These are phyloP conservation scores for Trochalopteron elliotii DNA, from an alignment of 2,113 vertebrate genomes.

Conservation along the genomic window DNA sequence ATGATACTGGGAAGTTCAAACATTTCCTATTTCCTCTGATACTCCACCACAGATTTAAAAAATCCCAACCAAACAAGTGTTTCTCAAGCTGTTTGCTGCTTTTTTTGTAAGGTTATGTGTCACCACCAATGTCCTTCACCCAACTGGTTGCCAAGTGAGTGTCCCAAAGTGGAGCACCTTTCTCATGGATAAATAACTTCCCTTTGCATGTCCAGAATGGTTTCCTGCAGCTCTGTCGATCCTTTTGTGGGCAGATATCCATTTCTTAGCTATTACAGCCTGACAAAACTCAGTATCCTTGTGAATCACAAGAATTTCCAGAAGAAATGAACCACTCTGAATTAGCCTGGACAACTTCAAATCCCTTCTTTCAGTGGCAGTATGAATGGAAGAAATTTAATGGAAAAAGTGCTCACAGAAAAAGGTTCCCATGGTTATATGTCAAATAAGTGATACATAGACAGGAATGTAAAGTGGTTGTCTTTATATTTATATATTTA, in stretches of 20 bases:
- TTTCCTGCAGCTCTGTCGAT: not conserved
- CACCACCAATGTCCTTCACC: not conserved
- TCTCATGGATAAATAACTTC: not conserved
- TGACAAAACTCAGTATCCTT: not conserved
- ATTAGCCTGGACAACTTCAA: not conserved
- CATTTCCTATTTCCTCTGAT: not conserved
- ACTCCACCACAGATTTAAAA: not conserved
- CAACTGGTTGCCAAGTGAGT: not conserved
- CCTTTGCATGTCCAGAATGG: not conserved
- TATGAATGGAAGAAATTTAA: not conserved
- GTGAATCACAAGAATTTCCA: not conserved
- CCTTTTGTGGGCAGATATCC: not conserved
- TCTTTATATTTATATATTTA: no score
- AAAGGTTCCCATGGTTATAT: not conserved
- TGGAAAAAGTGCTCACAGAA: not conserved
- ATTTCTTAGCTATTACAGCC: not conserved
- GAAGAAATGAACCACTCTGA: not conserved
- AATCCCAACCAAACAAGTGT: not conserved
- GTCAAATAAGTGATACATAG: not conserved
- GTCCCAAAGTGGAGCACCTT: not conserved
- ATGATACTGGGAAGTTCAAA: not conserved
- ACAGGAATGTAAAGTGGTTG: not conserved
- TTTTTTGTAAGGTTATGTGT: not conserved
- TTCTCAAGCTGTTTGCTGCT: not conserved
- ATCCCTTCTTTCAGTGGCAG: not conserved